phyloP scores from a whole-genome alignment of 2,113 vertebrate species.

The Miniopterus natalensis region DNA sequence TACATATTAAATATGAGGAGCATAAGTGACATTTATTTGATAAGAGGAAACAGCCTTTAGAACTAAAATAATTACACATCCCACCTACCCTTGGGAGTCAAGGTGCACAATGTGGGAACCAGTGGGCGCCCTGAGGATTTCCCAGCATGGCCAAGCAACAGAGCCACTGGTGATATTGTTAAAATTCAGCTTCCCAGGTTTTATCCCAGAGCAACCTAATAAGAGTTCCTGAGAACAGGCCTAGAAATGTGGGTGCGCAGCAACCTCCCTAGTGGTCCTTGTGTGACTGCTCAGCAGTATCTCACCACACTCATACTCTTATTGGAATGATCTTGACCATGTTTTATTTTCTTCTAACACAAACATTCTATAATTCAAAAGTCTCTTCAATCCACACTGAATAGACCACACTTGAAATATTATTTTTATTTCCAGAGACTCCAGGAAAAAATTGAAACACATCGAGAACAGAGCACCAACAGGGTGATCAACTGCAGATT shows the following conservation, averaged over 20 bases:
- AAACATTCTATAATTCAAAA: background rate
- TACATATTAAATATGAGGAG: constrained; percentile 2
- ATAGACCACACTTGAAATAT: background rate
- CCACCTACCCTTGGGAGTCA: background rate
- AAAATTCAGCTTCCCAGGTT: background rate
- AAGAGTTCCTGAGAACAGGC: background rate
- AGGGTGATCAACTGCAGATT: background rate
- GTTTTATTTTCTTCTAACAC: background rate
- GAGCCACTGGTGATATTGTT: background rate
- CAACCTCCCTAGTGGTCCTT: background rate
- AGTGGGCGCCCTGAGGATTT: background rate
- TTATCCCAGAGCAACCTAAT: background rate
- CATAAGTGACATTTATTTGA: background rate
- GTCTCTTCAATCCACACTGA: background rate
- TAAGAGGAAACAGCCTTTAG: background rate
- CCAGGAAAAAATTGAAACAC: background rate
- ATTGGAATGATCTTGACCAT: background rate
- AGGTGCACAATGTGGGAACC: background rate
- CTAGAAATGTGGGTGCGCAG: background rate
- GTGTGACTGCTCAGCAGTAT: background rate
- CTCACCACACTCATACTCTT: background rate
- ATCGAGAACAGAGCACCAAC: background rate
- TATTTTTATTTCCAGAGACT: background rate
- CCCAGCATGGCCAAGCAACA: background rate
- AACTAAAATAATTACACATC: background rate